Percentiles rank a stretch among this genome's conserved stretches.
Conservation (phyloP, 2,113 vertebrate species). For the Pontoporia blainvillei region DNA sequence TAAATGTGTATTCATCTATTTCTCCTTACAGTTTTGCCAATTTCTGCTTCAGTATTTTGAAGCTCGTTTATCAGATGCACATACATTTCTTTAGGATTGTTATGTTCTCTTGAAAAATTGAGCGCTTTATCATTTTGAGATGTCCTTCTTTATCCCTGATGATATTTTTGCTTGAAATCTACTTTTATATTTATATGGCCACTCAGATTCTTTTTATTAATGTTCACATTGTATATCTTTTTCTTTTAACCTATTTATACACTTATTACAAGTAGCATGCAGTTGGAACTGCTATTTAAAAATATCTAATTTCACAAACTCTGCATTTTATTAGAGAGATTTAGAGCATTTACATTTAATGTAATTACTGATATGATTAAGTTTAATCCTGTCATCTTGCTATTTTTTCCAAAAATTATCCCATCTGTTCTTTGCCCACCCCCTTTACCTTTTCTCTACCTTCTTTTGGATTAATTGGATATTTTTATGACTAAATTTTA, state of each 20-base stretch:
- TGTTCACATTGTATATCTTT: background rate
- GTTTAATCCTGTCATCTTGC: background rate
- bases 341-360: background rate
- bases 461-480: background rate
- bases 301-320: background rate
- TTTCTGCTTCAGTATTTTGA: background rate
- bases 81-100: background rate
- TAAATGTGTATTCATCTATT: background rate
- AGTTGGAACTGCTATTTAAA: background rate
- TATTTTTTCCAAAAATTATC: background rate
- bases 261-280: background rate
- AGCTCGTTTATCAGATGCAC: background rate
- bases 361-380: background rate
- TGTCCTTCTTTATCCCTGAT: background rate
- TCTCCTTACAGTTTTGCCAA: background rate
- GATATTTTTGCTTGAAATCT: background rate
- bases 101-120: background rate
- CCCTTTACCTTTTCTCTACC: background rate
- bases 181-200: background rate
- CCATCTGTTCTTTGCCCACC: background rate
- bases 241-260: background rate
- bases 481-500: background rate
- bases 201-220: background rate
- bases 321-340: background rate
- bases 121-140: background rate